Percentiles rank a stretch among this genome's conserved stretches.
These are phyloP conservation scores for Rhodeus uyekii DNA, from an alignment of 2,797 vertebrate genomes.

Conservation along the genomic window DNA sequence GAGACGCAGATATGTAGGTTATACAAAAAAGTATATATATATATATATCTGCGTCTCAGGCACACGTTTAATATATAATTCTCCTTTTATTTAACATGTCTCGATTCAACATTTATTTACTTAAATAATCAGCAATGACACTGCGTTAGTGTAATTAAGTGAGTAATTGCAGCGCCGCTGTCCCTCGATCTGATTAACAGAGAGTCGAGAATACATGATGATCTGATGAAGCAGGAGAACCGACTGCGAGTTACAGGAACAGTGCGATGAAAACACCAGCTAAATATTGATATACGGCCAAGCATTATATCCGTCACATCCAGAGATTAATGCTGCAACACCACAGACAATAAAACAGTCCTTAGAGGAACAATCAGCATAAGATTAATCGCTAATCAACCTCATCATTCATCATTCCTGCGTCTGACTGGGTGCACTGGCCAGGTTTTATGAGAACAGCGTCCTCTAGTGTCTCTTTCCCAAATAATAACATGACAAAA, in stretches of 20 bases:
- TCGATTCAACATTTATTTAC: too few relatives aligned
- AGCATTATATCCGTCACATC: neutral
- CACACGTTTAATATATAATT: too few relatives aligned
- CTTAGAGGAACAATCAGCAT: neutral
- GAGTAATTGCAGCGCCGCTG: too few relatives aligned
- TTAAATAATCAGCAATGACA: neutral
- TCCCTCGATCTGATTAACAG: too few relatives aligned
- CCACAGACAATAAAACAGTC: neutral
- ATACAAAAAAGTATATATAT: too few relatives aligned
- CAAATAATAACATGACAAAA: too few relatives aligned
- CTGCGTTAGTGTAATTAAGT: too few relatives aligned
- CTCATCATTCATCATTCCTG: neutral
- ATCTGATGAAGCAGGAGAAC: neutral
- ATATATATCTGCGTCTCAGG: too few relatives aligned
- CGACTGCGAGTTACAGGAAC: neutral
- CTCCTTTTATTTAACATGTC: too few relatives aligned
- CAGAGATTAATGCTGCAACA: neutral
- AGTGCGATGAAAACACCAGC: neutral
- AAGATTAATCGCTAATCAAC: neutral
- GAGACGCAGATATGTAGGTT: too few relatives aligned
- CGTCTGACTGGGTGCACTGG: neutral
- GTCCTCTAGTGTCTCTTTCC: conserved; percentile 23
- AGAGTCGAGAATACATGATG: too few relatives aligned
- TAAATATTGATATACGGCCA: neutral
- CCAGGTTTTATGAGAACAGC: neutral